Conservation (phyloP, 2,797 vertebrate genomes). For the Melanotaenia trifasciata region DNA sequence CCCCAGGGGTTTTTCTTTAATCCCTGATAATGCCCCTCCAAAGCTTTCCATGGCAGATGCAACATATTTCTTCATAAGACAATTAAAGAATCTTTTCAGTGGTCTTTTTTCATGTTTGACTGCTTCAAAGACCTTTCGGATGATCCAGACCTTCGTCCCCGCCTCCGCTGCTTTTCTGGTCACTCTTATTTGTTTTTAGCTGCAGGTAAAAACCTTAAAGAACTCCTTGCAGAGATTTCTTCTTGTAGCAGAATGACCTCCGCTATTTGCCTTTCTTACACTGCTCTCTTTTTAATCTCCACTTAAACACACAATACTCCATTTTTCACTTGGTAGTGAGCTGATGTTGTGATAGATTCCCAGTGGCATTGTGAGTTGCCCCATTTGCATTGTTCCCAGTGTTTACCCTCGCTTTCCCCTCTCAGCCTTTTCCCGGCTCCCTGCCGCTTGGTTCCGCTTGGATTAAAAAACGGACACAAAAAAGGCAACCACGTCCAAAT, state of each 20-base stretch:
- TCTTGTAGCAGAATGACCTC: slow-evolving; percentile 53
- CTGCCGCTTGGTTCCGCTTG: slow-evolving; percentile 76
- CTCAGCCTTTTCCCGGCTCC: slow-evolving; percentile 71
- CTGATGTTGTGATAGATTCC: slow-evolving; percentile 81
- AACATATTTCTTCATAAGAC: slow-evolving; percentile 68
- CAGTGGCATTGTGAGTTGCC: slow-evolving; percentile 73
- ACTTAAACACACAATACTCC: slow-evolving; percentile 79
- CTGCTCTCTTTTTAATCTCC: slow-evolving; percentile 80
- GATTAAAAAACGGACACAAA: slow-evolving; percentile 79
- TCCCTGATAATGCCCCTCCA: slow-evolving; percentile 79
- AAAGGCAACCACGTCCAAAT: slow-evolving; percentile 84
- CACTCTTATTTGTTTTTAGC: slow-evolving; percentile 1
- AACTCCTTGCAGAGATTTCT: slow-evolving; percentile 23
- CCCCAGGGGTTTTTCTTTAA: slow-evolving; percentile 76
- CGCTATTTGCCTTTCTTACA: slow-evolving; percentile 62
- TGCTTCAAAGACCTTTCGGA: slow-evolving; percentile 15
- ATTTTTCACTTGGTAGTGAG: slow-evolving; percentile 66
- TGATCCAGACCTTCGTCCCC: neutral
- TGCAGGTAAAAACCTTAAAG: slow-evolving; percentile 6
- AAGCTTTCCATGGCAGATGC: slow-evolving; percentile 79
- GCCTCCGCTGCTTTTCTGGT: neutral
- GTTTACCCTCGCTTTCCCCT: slow-evolving; percentile 79
- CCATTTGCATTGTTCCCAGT: slow-evolving; percentile 75
- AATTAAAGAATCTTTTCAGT: slow-evolving; percentile 53
- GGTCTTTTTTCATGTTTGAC: slow-evolving; percentile 33